Conservation (phyloP, 2,113 vertebrate genomes). For the Phoenicopterus ruber region DNA sequence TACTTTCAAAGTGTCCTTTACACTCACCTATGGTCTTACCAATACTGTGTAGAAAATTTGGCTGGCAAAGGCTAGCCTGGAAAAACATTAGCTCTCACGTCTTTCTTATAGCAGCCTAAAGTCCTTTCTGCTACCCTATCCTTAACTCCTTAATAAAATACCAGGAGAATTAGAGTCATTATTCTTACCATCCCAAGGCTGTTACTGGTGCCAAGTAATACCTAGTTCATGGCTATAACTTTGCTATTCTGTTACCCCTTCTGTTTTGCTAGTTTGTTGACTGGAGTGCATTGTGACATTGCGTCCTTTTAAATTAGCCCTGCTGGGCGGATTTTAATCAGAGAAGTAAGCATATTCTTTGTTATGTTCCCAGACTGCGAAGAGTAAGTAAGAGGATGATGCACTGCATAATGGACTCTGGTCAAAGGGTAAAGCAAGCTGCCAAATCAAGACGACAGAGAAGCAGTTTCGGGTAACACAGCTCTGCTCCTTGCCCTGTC, state of each 20-base stretch:
- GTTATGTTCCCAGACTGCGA: neutral
- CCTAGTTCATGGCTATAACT: neutral
- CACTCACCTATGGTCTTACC: neutral
- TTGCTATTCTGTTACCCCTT: neutral
- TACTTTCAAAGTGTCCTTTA: neutral
- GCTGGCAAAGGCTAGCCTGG: neutral
- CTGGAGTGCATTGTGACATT: neutral
- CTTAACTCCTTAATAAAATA: neutral
- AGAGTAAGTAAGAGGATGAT: neutral
- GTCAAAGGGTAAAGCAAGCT: neutral
- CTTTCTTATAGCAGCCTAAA: neutral
- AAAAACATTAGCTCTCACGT: neutral
- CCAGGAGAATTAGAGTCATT: neutral
- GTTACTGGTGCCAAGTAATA: neutral
- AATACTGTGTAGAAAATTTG: neutral
- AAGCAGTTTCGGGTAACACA: neutral
- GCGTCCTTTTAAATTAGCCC: neutral
- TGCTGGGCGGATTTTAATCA: neutral
- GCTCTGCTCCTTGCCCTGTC: neutral
- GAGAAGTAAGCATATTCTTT: neutral
- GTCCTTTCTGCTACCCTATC: neutral
- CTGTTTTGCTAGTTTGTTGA: neutral
- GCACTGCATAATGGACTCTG: fast-evolving
- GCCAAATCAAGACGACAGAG: neutral
- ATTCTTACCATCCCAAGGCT: neutral